Evolutionary conservation across 2,888 invertebrate genomes (phyloP).

Genomic region (Sesia bembeciformis): DNA sequence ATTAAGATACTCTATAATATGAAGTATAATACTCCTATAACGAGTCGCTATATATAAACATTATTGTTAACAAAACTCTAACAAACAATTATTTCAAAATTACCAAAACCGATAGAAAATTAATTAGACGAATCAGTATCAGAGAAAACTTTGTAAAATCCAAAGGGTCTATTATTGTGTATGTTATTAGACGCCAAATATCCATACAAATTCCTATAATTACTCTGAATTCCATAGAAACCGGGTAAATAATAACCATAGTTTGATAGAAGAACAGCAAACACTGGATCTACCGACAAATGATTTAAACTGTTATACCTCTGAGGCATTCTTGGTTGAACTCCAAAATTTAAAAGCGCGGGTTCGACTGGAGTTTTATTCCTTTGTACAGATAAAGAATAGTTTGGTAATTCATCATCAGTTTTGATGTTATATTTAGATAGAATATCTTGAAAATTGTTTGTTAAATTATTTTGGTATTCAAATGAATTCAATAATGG

Average conservation of each 20-base stretch:
- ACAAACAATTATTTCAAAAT: not conserved
- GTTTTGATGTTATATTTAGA: slow-evolving; percentile 44
- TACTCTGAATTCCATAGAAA: slow-evolving; percentile 37
- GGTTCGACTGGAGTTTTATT: not conserved
- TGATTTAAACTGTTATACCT: slow-evolving; percentile 73
- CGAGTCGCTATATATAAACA: too few relatives aligned
- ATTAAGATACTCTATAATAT: too few relatives aligned
- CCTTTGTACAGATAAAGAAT: slow-evolving; percentile 17
- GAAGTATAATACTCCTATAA: too few relatives aligned
- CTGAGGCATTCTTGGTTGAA: slow-evolving; percentile 18
- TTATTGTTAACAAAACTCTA: too few relatives aligned
- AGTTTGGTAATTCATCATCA: slow-evolving; percentile 40
- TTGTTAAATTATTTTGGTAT: slow-evolving; percentile 1
- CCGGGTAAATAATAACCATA: slow-evolving; percentile 75
- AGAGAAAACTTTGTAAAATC: slow-evolving; percentile 71
- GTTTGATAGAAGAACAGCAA: slow-evolving; percentile 76
- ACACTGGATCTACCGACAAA: slow-evolving; percentile 72
- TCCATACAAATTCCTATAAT: slow-evolving; percentile 72
- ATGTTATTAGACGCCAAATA: slow-evolving; percentile 78
- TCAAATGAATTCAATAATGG: not conserved
- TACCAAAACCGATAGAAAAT: not conserved
- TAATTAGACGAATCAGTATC: slow-evolving; percentile 44
- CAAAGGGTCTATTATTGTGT: slow-evolving; percentile 79
- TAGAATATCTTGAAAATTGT: slow-evolving; percentile 13
- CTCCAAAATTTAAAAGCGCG: slow-evolving; percentile 12